phyloP scores from a whole-genome alignment of 1,140 invertebrate species.

The Caenorhabditis latens region DNA sequence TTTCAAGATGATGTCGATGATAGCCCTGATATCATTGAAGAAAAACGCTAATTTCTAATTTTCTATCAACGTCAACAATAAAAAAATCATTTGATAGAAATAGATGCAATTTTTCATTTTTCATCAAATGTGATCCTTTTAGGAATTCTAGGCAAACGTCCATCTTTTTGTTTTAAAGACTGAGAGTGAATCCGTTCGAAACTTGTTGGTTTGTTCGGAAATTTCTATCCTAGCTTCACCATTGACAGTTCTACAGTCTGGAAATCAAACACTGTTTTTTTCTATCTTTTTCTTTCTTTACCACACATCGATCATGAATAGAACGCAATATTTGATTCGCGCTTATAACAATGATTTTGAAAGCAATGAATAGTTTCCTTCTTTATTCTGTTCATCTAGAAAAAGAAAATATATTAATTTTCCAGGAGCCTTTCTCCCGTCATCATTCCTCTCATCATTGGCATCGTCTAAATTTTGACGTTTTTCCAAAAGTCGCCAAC shows the following conservation, averaged over 20 bases:
- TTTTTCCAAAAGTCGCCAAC: neutral
- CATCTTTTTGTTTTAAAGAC: neutral
- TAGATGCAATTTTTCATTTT: neutral
- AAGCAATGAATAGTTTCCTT: neutral
- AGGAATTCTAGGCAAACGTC: neutral
- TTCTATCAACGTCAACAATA: slow-evolving; percentile 10
- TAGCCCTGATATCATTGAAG: slow-evolving; percentile 34
- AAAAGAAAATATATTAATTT: neutral
- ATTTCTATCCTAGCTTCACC: too few relatives aligned
- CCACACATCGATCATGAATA: neutral
- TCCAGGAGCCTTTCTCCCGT: slow-evolving; percentile 16
- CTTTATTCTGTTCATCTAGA: neutral
- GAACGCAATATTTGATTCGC: neutral
- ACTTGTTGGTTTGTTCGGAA: too few relatives aligned
- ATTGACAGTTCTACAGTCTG: neutral
- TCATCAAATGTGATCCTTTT: neutral
- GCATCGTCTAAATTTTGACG: neutral
- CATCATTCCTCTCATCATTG: neutral
- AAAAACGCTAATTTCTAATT: slow-evolving; percentile 32
- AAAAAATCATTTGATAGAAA: neutral
- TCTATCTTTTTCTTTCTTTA: neutral
- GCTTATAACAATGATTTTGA: neutral
- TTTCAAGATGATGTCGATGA: slow-evolving; percentile 32
- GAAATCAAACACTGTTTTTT: slow-evolving; percentile 1
- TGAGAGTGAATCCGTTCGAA: too few relatives aligned